These are phyloP conservation scores for Poecilia velifera DNA, from an alignment of 2,797 vertebrate species.

Conservation along the genomic window DNA sequence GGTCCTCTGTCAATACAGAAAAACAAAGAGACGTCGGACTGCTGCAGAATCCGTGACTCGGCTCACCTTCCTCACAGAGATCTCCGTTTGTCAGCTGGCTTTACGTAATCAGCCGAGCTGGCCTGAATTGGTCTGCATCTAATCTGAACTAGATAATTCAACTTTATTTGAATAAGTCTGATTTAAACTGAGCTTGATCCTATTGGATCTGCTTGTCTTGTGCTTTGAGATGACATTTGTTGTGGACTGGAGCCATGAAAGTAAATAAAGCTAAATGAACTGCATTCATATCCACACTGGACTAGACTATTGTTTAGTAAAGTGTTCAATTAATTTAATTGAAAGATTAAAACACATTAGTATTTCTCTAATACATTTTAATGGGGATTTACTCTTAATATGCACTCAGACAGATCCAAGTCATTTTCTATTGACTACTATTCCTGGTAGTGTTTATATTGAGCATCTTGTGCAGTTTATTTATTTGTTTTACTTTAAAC, in stretches of 20 bases:
- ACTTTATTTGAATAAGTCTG: neutral
- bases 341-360: neutral
- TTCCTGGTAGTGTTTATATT: neutral
- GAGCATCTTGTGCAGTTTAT: neutral
- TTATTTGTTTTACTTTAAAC: neutral
- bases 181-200: neutral
- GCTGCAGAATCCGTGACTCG: neutral
- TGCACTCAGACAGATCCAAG: neutral
- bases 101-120: neutral
- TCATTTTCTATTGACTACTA: neutral
- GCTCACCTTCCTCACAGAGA: neutral
- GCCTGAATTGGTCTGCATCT: neutral
- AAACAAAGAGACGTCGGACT: constrained; percentile 25
- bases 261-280: neutral
- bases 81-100: neutral
- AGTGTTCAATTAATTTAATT: constrained; percentile 23
- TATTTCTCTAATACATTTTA: neutral
- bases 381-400: neutral
- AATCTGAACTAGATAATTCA: neutral
- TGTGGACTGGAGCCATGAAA: neutral
- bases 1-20: constrained; percentile 81
- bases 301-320: constrained; percentile 1
- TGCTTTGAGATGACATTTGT: neutral
- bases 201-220: neutral
- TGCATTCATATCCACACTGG: neutral